Percentiles rank a stretch among this genome's conserved stretches.
These are phyloP conservation scores for Morpho helenor DNA, from an alignment of 2,888 invertebrate species.

Conservation along the genomic window DNA sequence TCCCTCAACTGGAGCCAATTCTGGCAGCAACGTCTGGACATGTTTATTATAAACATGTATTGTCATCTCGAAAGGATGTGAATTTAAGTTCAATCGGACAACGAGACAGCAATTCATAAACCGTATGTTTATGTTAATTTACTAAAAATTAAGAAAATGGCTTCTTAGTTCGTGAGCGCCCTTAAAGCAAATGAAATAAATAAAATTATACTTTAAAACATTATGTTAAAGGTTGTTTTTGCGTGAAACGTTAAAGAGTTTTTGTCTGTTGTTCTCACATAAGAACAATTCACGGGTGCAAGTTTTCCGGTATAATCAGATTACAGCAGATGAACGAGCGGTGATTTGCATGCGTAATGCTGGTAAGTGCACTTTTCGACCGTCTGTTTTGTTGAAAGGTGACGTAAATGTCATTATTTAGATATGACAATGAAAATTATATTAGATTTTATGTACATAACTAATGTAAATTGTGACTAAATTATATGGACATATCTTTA, in stretches of 20 bases:
- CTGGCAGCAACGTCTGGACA: too few relatives aligned
- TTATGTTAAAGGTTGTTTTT: slow-evolving; percentile 13
- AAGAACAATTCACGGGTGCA: slow-evolving; percentile 28
- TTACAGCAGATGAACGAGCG: slow-evolving; percentile 57
- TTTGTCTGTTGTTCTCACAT: slow-evolving; percentile 29
- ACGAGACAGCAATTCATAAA: too few relatives aligned
- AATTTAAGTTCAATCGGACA: too few relatives aligned
- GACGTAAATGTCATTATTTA: neutral
- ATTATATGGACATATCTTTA: too few relatives aligned
- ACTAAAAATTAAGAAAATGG: too few relatives aligned
- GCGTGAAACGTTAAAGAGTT: slow-evolving; percentile 10
- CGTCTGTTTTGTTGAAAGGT: slow-evolving; percentile 39
- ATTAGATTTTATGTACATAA: too few relatives aligned
- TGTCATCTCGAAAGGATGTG: too few relatives aligned
- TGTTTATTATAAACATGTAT: too few relatives aligned
- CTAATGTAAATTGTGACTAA: too few relatives aligned
- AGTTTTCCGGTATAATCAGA: slow-evolving; percentile 55
- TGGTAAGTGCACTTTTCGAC: slow-evolving; percentile 64
- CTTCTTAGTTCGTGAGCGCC: neutral
- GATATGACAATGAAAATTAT: too few relatives aligned
- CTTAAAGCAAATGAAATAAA: neutral
- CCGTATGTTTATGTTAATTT: too few relatives aligned
- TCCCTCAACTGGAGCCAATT: too few relatives aligned
- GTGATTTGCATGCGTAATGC: slow-evolving; percentile 69
- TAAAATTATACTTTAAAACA: slow-evolving; percentile 14